These are phyloP conservation scores for Cichlasoma orientale DNA, from an alignment of 2,797 vertebrate species.

Conservation along the genomic window DNA sequence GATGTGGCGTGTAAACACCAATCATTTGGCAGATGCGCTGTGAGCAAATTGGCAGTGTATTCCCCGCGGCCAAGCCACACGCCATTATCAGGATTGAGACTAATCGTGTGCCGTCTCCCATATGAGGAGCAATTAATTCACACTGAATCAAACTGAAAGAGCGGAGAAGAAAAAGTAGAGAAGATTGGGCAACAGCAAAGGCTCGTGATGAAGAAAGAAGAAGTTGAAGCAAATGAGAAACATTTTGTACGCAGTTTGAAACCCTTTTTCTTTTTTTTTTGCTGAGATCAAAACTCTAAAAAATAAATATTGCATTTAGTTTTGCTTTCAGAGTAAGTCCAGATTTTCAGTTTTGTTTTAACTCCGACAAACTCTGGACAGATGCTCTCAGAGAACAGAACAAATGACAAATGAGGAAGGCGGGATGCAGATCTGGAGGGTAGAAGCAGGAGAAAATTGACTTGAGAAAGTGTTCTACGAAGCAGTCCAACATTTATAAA, in stretches of 20 bases:
- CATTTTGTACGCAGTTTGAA: slow-evolving; percentile 7
- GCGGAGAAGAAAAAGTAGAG: slow-evolving; percentile 54
- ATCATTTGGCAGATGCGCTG: slow-evolving; percentile 86
- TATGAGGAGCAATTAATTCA: slow-evolving; percentile 88
- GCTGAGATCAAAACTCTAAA: slow-evolving; percentile 6
- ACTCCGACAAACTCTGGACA: slow-evolving; percentile 31
- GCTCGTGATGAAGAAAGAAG: background rate
- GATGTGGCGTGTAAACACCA: slow-evolving; percentile 85
- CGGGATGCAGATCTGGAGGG: background rate
- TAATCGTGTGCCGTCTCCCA: slow-evolving; percentile 85
- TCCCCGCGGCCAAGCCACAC: slow-evolving; percentile 81
- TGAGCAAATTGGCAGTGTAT: slow-evolving; percentile 83
- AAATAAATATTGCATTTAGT: slow-evolving; percentile 16
- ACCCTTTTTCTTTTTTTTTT: background rate
- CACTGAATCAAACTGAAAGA: slow-evolving; percentile 78
- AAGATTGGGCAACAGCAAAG: slow-evolving; percentile 12
- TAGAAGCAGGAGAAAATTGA: slow-evolving; percentile 39
- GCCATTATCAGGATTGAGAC: slow-evolving; percentile 87
- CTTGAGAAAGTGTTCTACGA: slow-evolving; percentile 39
- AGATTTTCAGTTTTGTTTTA: slow-evolving; percentile 14
- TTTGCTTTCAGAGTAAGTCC: slow-evolving; percentile 3
- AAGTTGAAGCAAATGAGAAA: background rate
- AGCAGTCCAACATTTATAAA: slow-evolving; percentile 57
- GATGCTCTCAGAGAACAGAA: slow-evolving; percentile 26
- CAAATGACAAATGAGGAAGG: slow-evolving; percentile 23